These are phyloP conservation scores for Streptopelia turtur DNA, from an alignment of 2,797 vertebrate species.

Conservation along the genomic window DNA sequence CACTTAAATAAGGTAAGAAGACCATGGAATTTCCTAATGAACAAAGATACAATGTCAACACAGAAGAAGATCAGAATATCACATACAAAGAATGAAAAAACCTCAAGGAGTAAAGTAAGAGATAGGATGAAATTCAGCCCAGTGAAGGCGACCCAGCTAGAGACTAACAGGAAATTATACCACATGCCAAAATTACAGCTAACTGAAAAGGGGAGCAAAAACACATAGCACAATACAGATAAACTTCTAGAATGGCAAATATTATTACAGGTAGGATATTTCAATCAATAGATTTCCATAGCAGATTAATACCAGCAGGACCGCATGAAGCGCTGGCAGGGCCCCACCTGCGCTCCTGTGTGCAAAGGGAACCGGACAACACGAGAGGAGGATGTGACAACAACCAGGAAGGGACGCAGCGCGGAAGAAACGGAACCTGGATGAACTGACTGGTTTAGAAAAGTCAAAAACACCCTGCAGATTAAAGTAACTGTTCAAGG, in stretches of 20 bases:
- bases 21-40: not conserved
- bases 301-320: not conserved
- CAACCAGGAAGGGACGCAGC: not conserved
- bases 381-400: not conserved
- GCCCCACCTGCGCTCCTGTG: not conserved
- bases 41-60: not conserved
- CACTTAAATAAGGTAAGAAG: not conserved
- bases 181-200: not conserved
- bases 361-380: not conserved
- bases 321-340: not conserved
- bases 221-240: rapidly evolving
- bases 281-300: not conserved
- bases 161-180: not conserved
- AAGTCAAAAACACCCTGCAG: not conserved
- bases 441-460: not conserved
- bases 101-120: not conserved
- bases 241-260: not conserved
- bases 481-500: not conserved
- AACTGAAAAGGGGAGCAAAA: not conserved
- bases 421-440: not conserved
- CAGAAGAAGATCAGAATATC: not conserved
- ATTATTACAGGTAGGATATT: not conserved
- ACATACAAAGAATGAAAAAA: not conserved
- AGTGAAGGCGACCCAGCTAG: not conserved
- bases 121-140: not conserved